phyloP scores from a whole-genome alignment of 2,113 vertebrate genomes.

The Lamprotornis superbus region DNA sequence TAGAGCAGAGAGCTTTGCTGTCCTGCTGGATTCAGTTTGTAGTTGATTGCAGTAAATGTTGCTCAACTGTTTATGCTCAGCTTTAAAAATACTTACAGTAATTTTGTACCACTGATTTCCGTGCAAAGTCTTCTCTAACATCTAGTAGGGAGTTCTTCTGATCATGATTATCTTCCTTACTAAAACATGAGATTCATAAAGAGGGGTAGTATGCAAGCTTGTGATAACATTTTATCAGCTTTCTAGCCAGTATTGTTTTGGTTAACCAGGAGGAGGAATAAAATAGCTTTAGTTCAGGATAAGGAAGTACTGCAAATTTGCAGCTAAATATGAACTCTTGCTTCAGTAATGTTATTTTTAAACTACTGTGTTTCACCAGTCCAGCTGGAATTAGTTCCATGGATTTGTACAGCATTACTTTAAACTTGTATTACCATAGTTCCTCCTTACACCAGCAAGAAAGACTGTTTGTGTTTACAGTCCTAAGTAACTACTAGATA shows the following conservation, averaged over 20 bases:
- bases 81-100: background rate
- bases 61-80: background rate
- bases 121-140: background rate
- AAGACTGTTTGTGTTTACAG: constrained; percentile 6
- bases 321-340: background rate
- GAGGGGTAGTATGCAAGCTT: background rate
- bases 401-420: background rate
- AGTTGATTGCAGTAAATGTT: background rate
- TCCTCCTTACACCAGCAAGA: constrained; percentile 21
- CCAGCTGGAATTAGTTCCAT: background rate
- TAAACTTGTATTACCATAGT: background rate
- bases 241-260: background rate
- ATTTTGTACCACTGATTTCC: background rate
- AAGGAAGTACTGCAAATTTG: background rate
- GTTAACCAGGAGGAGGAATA: background rate
- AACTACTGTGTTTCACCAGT: background rate
- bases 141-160: background rate
- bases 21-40: background rate
- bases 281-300: background rate
- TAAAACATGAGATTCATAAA: background rate
- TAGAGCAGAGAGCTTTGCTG: background rate
- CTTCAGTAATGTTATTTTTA: background rate
- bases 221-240: background rate
- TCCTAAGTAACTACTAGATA: background rate
- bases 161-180: background rate